These are phyloP conservation scores for Brienomyrus longianalis DNA, from an alignment of 2,113 vertebrate genomes.

Conservation along the genomic window DNA sequence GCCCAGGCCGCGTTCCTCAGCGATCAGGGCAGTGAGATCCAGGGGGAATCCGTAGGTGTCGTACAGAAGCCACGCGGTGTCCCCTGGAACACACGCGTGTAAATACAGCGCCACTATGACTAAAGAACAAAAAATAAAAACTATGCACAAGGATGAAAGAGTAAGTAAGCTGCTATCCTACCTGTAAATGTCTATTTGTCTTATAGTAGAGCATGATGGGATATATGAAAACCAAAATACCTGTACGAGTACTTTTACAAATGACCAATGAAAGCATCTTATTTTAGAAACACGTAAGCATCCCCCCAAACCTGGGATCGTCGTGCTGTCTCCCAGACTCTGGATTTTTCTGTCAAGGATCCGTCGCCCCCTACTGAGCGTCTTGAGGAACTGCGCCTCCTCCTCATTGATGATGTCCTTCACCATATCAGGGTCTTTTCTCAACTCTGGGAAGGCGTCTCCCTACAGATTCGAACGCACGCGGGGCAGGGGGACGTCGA, in stretches of 20 bases:
- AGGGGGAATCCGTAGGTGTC: slow-evolving; percentile 93
- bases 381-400: slow-evolving; percentile 92
- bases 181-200: not conserved
- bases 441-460: slow-evolving; percentile 88
- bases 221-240: not conserved
- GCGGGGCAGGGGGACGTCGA: not conserved
- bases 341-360: slow-evolving; percentile 94
- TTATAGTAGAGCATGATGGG: not conserved
- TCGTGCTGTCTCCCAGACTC: slow-evolving; percentile 77
- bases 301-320: slow-evolving; percentile 75
- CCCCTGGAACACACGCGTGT: slow-evolving; percentile 57
- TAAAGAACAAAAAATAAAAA: not conserved
- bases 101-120: not conserved
- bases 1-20: slow-evolving; percentile 85
- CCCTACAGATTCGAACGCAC: slow-evolving; percentile 59
- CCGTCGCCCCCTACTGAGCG: slow-evolving; percentile 87
- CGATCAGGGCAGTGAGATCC: slow-evolving; percentile 90
- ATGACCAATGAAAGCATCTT: not conserved
- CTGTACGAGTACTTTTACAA: not conserved
- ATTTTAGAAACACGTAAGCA: not conserved
- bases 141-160: not conserved
- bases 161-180: not conserved
- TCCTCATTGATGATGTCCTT: slow-evolving; percentile 97
- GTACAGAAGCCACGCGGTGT: slow-evolving; percentile 92
- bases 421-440: slow-evolving; percentile 92